Conservation (phyloP, 1,140 invertebrate species). For the Cyclargus thomasi region DNA sequence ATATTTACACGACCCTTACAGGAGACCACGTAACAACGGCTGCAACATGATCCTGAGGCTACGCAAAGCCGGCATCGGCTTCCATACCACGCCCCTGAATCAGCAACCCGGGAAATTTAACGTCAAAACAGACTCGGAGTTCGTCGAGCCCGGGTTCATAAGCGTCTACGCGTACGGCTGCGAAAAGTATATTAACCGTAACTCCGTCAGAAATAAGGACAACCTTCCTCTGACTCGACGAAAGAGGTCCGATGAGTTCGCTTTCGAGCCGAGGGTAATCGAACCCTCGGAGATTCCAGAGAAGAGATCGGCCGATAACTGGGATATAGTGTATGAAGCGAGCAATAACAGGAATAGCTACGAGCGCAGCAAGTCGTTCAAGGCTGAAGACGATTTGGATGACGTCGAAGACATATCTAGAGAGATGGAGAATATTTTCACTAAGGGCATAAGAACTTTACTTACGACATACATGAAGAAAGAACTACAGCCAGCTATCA, state of each 20-base stretch:
- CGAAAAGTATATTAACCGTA: constrained; percentile 73
- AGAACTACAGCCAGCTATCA: constrained; percentile 87
- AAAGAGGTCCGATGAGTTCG: constrained; percentile 57
- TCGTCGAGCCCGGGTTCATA: constrained; percentile 87
- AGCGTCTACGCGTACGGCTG: constrained; percentile 90
- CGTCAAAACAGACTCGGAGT: constrained; percentile 87
- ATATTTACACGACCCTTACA: constrained; percentile 31
- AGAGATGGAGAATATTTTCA: constrained; percentile 89
- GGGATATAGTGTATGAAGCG: constrained; percentile 57
- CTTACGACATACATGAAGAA: constrained; percentile 88
- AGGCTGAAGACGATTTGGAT: constrained; percentile 66
- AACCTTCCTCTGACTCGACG: constrained; percentile 54
- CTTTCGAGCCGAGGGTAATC: constrained; percentile 51
- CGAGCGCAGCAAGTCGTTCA: constrained; percentile 65
- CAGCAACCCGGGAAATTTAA: constrained; percentile 79
- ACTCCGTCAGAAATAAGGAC: constrained; percentile 63
- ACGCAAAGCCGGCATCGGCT: constrained; percentile 85
- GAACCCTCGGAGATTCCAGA: constrained; percentile 40
- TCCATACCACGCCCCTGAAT: constrained; percentile 73
- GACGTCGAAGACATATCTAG: constrained; percentile 80
- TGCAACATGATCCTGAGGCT: constrained; percentile 88
- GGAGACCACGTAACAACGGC: constrained; percentile 60
- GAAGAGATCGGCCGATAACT: constrained; percentile 57
- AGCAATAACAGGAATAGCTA: constrained; percentile 52
- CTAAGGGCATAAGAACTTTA: constrained; percentile 85